These are phyloP conservation scores for Ceriagrion tenellum DNA, from an alignment of 2,888 invertebrate genomes.

Conservation along the genomic window DNA sequence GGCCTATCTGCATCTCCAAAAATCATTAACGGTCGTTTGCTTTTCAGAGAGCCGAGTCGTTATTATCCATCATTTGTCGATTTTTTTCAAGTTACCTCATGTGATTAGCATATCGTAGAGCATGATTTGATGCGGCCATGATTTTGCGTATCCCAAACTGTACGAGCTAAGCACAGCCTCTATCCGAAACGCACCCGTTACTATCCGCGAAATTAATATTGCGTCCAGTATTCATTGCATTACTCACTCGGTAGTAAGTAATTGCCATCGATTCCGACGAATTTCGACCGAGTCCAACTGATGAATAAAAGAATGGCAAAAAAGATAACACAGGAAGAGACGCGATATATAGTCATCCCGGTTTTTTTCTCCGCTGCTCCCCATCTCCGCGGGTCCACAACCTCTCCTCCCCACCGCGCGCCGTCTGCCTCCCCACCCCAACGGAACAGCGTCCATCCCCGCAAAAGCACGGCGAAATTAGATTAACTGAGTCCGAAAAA, in stretches of 20 bases:
- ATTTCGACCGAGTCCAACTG: neutral
- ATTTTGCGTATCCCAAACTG: neutral
- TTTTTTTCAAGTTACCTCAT: neutral
- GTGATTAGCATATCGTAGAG: neutral
- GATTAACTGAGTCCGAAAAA: conserved; percentile 61
- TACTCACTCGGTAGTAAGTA: conserved; percentile 42
- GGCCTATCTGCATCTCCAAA: conserved; percentile 12
- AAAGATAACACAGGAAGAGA: neutral
- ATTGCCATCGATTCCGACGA: conserved; percentile 34
- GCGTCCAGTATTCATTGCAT: neutral
- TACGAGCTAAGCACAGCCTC: neutral
- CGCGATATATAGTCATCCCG: neutral
- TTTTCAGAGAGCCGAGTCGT: neutral
- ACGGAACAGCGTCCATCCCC: neutral
- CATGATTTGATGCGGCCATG: neutral
- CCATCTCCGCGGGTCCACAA: neutral
- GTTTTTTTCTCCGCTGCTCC: neutral
- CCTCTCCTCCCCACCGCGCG: neutral
- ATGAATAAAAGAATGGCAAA: neutral
- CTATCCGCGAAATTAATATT: conserved; percentile 34
- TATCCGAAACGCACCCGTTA: neutral
- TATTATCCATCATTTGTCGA: neutral
- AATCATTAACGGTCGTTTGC: neutral
- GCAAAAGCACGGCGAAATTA: conserved; percentile 53
- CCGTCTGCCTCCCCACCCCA: neutral